Conservation (phyloP, 1,140 invertebrate species). For the Drosophila littoralis region DNA sequence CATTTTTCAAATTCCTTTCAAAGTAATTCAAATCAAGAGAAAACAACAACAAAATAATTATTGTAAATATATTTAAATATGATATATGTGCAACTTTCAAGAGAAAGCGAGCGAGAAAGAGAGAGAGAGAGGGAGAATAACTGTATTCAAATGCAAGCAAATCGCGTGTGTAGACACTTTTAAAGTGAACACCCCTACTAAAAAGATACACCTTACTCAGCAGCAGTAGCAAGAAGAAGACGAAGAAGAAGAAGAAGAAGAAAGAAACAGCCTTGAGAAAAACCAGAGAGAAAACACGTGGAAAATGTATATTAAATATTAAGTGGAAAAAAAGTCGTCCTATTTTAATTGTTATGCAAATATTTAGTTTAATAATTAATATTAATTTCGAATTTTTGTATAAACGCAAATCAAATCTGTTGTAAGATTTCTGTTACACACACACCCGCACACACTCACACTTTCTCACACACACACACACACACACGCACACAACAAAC, state of each 20-base stretch:
- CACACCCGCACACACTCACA: slow-evolving; percentile 9
- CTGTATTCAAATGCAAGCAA: slow-evolving; percentile 13
- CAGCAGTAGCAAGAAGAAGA: not conserved
- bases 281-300: slow-evolving; percentile 9
- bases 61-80: slow-evolving; percentile 34
- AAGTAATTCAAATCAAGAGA: slow-evolving; percentile 38
- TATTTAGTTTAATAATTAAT: slow-evolving; percentile 63
- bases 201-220: slow-evolving; percentile 6
- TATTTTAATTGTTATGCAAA: slow-evolving; percentile 67
- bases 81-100: slow-evolving; percentile 24
- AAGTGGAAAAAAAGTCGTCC: slow-evolving; percentile 63
- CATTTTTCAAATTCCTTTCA: slow-evolving; percentile 54
- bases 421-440: slow-evolving; percentile 66
- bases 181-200: slow-evolving; percentile 16
- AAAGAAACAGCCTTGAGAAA: not conserved
- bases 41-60: slow-evolving; percentile 19
- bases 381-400: slow-evolving; percentile 55
- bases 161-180: not conserved
- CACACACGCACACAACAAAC: slow-evolving; percentile 27
- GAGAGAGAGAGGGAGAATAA: not conserved
- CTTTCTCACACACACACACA: slow-evolving; percentile 6
- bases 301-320: slow-evolving; percentile 42
- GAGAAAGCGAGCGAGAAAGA: not conserved
- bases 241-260: not conserved
- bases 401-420: slow-evolving; percentile 64